Percentiles rank a stretch among this genome's conserved stretches.
These are phyloP conservation scores for Butastur rufipennis DNA, from an alignment of 2,113 vertebrate genomes.

Conservation along the genomic window DNA sequence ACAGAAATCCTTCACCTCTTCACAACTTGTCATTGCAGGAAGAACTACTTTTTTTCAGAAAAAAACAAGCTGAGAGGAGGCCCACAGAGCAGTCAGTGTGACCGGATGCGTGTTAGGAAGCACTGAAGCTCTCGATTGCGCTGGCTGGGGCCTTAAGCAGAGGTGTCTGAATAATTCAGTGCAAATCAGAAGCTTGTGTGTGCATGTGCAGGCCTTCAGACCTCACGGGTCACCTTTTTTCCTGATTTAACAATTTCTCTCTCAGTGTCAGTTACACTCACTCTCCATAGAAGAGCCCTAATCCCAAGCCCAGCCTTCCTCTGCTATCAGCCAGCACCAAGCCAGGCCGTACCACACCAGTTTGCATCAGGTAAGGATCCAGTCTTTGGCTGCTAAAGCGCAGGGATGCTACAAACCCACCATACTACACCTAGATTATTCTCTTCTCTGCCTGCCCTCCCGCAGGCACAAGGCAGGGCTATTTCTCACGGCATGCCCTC, in stretches of 20 bases:
- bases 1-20: background rate
- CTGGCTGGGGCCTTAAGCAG: background rate
- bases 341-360: background rate
- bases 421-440: accelerated
- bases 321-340: background rate
- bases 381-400: accelerated
- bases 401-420: background rate
- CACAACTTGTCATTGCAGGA: background rate
- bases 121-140: accelerated
- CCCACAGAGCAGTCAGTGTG: background rate
- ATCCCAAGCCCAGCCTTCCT: background rate
- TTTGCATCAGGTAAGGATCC: background rate
- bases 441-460: background rate
- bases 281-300: background rate
- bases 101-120: background rate
- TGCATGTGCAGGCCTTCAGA: background rate
- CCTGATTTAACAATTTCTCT: background rate
- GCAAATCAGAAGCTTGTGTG: background rate
- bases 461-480: background rate
- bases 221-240: background rate
- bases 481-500: accelerated
- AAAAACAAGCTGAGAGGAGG: background rate
- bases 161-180: background rate
- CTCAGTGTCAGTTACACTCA: background rate
- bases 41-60: background rate